phyloP scores from a whole-genome alignment of 2,113 vertebrate species.

The Nymphicus hollandicus region DNA sequence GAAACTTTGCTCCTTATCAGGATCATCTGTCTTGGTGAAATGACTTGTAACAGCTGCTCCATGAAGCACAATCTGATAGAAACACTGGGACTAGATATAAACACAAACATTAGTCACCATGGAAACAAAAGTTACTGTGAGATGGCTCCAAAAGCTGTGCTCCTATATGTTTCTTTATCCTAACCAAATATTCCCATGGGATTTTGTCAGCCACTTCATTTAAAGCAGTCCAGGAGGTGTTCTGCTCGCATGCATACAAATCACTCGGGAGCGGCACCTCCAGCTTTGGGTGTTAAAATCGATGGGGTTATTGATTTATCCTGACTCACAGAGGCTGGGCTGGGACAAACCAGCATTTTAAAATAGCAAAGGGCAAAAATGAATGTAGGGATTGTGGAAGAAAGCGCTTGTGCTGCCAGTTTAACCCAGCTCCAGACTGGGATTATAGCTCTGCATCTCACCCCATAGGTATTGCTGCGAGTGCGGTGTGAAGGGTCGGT shows the following conservation, averaged over 20 bases:
- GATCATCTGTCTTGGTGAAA: constrained; percentile 63
- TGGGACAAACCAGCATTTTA: background rate
- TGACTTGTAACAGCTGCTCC: constrained; percentile 73
- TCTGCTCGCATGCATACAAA: background rate
- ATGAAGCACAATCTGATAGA: constrained; percentile 63
- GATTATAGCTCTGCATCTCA: background rate
- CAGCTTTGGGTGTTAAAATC: background rate
- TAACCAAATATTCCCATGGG: constrained; percentile 12
- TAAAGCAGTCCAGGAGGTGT: background rate
- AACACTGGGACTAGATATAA: constrained; percentile 67
- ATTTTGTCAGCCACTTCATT: constrained; percentile 18
- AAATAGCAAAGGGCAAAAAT: background rate
- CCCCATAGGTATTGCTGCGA: background rate
- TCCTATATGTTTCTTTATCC: constrained; percentile 49
- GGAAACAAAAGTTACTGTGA: constrained; percentile 68
- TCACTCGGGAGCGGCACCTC: background rate
- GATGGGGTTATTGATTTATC: background rate
- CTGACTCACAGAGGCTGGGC: background rate
- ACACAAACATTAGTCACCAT: constrained; percentile 80
- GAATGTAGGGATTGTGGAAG: background rate
- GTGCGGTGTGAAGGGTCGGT: accelerated
- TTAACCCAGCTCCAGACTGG: background rate
- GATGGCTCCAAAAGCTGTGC: constrained; percentile 36
- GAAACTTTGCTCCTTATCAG: constrained; percentile 65
- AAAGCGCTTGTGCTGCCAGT: background rate